Conservation (phyloP, 2,797 vertebrate genomes). For the Pipistrellus pipistrellus region DNA sequence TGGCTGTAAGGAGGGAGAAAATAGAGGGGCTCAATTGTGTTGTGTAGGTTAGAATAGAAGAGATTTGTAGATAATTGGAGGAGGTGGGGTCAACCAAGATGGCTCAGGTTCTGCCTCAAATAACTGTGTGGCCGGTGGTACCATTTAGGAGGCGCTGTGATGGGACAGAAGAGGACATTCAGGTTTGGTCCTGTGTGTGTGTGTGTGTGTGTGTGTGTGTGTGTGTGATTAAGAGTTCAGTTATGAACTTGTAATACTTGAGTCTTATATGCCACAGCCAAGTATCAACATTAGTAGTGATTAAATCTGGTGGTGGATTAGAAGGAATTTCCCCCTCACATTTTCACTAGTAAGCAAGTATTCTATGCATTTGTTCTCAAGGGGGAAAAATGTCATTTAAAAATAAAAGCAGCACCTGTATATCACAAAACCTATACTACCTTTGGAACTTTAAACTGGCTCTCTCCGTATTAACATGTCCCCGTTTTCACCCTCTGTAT, state of each 20-base stretch:
- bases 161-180: not conserved
- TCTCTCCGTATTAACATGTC: not conserved
- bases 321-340: not conserved
- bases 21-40: not conserved
- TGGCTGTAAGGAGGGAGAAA: not conserved
- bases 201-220: not conserved
- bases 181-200: not conserved
- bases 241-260: not conserved
- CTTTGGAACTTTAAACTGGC: not conserved
- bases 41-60: conserved; percentile 5
- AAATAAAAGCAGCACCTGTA: not conserved
- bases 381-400: not conserved
- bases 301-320: not conserved
- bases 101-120: not conserved
- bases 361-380: not conserved
- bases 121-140: not conserved
- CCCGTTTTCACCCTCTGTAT: not conserved
- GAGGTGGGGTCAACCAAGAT: not conserved
- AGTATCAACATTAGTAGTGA: not conserved
- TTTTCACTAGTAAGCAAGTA: not conserved
- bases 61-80: not conserved
- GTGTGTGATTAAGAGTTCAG: not conserved
- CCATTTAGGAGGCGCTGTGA: not conserved
- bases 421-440: not conserved
- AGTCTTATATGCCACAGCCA: not conserved